A percentile compares a stretch with the other conserved stretches of the same genome.
Conservation (phyloP, 2,797 vertebrate genomes). For the Acanthurus leucopareius region DNA sequence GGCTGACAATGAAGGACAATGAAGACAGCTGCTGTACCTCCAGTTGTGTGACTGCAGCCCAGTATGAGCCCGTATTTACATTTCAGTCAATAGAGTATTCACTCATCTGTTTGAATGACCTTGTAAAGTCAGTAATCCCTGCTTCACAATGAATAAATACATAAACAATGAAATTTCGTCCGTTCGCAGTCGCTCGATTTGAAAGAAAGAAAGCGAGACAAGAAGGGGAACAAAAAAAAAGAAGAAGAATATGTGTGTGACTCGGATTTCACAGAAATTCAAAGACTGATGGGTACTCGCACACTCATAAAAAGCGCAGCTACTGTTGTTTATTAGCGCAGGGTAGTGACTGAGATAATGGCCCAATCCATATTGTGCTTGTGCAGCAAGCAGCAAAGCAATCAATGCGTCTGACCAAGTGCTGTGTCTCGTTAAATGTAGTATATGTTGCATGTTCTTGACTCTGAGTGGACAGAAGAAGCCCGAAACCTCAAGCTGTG, state of each 20-base stretch:
- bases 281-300: slow-evolving; percentile 62
- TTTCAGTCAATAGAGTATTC: slow-evolving; percentile 80
- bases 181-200: slow-evolving; percentile 52
- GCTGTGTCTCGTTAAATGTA: slow-evolving; percentile 20
- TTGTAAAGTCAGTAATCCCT: slow-evolving; percentile 81
- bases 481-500: slow-evolving; percentile 9
- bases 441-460: slow-evolving; percentile 36
- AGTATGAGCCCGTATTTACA: slow-evolving; percentile 77
- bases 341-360: slow-evolving; percentile 61
- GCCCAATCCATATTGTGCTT: slow-evolving; percentile 65
- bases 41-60: slow-evolving; percentile 63
- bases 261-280: slow-evolving; percentile 61
- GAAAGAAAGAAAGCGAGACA: slow-evolving; percentile 52
- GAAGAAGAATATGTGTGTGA: slow-evolving; percentile 19
- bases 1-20: slow-evolving; percentile 79
- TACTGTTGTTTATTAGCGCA: slow-evolving; percentile 53
- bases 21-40: slow-evolving; percentile 62
- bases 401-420: slow-evolving; percentile 73
- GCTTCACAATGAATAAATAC: slow-evolving; percentile 83
- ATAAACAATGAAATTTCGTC: slow-evolving; percentile 79
- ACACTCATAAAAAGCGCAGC: slow-evolving; percentile 38
- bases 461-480: slow-evolving; percentile 16
- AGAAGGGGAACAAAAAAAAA: neutral
- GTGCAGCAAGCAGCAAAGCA: slow-evolving; percentile 60
- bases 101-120: slow-evolving; percentile 82